A percentile compares a stretch with the other conserved stretches of the same genome.
These are phyloP conservation scores for Drosophila azteca DNA, from an alignment of 1,140 invertebrate genomes.

Conservation along the genomic window DNA sequence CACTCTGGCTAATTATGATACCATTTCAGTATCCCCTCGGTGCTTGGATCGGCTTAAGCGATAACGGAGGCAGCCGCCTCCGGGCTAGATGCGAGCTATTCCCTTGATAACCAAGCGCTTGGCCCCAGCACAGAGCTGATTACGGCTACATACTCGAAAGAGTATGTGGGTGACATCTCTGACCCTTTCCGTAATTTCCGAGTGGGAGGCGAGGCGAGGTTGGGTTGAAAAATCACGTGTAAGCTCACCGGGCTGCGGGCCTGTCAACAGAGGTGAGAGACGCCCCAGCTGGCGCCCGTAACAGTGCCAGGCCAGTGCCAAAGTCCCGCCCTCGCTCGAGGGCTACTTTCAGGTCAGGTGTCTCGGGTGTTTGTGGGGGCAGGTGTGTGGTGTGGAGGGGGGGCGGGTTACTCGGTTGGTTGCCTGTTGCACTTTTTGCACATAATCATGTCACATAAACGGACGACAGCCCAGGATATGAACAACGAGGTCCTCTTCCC, in stretches of 20 bases:
- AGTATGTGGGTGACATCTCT: constrained; percentile 9
- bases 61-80: too few relatives aligned
- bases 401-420: constrained; percentile 19
- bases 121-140: constrained; percentile 1
- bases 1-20: too few relatives aligned
- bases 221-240: constrained; percentile 48
- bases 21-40: too few relatives aligned
- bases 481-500: constrained; percentile 33
- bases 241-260: constrained; percentile 24
- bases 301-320: neutral
- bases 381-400: constrained; percentile 1
- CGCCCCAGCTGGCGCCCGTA: constrained; percentile 25
- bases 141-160: constrained; percentile 11
- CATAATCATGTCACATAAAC: constrained; percentile 79
- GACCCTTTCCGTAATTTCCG: constrained; percentile 16
- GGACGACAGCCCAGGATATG: constrained; percentile 71
- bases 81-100: too few relatives aligned
- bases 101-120: too few relatives aligned
- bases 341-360: constrained; percentile 58
- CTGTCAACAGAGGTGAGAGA: constrained; percentile 60
- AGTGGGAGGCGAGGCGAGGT: constrained; percentile 8
- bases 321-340: constrained; percentile 36
- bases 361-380: neutral
- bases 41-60: too few relatives aligned
- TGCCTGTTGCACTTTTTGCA: constrained; percentile 77